Evolutionary conservation across 2,113 vertebrate species (phyloP).

Genomic region (Tor tambroides): DNA sequence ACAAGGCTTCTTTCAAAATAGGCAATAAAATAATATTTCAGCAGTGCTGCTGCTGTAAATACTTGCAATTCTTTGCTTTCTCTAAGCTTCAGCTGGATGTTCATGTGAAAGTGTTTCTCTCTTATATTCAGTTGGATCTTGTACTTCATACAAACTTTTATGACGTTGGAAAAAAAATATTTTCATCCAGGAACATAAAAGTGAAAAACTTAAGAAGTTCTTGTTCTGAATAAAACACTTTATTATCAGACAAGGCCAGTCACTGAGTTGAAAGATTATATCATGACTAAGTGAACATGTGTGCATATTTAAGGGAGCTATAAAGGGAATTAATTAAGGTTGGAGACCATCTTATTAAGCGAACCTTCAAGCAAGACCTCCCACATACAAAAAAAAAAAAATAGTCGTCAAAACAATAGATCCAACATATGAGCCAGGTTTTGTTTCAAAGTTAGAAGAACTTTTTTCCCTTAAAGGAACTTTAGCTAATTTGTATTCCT

Average conservation of each 20-base stretch:
- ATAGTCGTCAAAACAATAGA: not conserved
- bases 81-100: not conserved
- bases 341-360: slow-evolving; percentile 15
- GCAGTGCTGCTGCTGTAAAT: not conserved
- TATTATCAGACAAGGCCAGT: not conserved
- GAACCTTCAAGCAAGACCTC: slow-evolving; percentile 13
- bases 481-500: slow-evolving; percentile 52
- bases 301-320: slow-evolving; percentile 2
- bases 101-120: not conserved
- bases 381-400: not conserved
- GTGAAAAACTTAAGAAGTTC: not conserved
- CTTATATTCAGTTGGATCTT: not conserved
- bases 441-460: not conserved
- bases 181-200: not conserved
- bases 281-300: slow-evolving; percentile 10
- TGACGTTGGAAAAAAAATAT: too few species aligned
- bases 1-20: slow-evolving; percentile 10
- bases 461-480: slow-evolving; percentile 27
- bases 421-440: slow-evolving; percentile 1
- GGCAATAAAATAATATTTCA: slow-evolving; percentile 19
- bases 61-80: not conserved
- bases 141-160: slow-evolving; percentile 7
- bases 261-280: not conserved
- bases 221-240: not conserved
- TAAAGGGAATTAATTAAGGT: slow-evolving; percentile 32